Conservation (phyloP, 2,888 invertebrate species). For the Mechanitis mazaeus region DNA sequence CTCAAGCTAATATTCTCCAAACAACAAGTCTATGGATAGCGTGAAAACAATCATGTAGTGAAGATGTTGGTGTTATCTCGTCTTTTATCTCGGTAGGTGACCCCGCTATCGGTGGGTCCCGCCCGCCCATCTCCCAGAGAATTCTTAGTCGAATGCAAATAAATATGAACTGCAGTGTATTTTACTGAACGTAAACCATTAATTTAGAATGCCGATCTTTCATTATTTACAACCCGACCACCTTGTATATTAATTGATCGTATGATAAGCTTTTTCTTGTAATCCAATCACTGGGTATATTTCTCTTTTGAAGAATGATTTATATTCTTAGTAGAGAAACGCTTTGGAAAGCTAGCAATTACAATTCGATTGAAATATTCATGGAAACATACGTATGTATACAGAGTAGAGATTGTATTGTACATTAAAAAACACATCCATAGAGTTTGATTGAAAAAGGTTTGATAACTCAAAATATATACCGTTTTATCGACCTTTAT, state of each 20-base stretch:
- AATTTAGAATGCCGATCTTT: slow-evolving; percentile 65
- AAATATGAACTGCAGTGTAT: slow-evolving; percentile 40
- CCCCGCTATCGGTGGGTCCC: slow-evolving; percentile 61
- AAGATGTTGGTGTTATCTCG: slow-evolving; percentile 61
- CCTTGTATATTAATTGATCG: slow-evolving; percentile 72
- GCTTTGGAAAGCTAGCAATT: slow-evolving; percentile 20
- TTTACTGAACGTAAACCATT: slow-evolving; percentile 51
- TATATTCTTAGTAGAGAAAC: slow-evolving; percentile 14
- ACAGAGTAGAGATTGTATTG: background rate
- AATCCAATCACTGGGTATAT: slow-evolving; percentile 22
- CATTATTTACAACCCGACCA: slow-evolving; percentile 67
- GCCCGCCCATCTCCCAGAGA: slow-evolving; percentile 62
- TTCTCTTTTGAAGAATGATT: slow-evolving; percentile 21
- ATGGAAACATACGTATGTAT: background rate
- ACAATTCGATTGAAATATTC: slow-evolving; percentile 12
- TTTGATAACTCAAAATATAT: background rate
- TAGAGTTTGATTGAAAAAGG: background rate
- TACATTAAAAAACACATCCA: background rate
- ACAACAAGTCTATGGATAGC: slow-evolving; percentile 33
- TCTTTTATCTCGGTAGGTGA: slow-evolving; percentile 70
- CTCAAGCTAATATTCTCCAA: slow-evolving; percentile 16
- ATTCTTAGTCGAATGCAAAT: slow-evolving; percentile 41
- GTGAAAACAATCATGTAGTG: slow-evolving; percentile 61
- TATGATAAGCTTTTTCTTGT: slow-evolving; percentile 46
- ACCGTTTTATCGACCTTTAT: background rate